Evolutionary conservation across 2,888 invertebrate genomes (phyloP).

Genomic region (Urechis unicinctus): DNA sequence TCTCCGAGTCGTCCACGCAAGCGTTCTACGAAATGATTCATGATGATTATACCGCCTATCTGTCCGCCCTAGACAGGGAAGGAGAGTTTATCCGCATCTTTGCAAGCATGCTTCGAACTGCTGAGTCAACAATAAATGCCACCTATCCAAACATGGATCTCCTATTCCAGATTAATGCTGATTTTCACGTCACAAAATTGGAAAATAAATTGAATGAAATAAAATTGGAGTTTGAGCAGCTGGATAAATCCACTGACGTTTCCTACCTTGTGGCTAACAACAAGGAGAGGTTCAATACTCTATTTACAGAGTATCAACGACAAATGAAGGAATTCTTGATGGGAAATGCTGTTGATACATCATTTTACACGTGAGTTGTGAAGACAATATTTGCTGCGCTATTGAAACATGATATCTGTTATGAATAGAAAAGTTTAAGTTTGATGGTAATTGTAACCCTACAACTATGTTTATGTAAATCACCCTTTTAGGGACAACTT

Average conservation of each 20-base stretch:
- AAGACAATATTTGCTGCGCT: too few relatives aligned
- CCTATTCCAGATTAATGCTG: background rate
- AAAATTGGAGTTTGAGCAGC: background rate
- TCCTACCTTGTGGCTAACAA: background rate
- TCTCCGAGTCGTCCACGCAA: conserved; percentile 3
- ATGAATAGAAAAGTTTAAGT: too few relatives aligned
- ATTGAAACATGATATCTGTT: too few relatives aligned
- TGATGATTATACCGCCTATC: background rate
- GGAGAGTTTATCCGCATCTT: background rate
- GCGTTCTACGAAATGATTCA: conserved; percentile 1
- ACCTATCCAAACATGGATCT: background rate
- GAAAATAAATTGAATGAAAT: background rate
- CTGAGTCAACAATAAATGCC: background rate
- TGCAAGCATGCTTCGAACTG: background rate
- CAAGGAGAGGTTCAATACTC: background rate
- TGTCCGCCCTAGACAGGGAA: background rate
- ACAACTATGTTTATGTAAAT: too few relatives aligned
- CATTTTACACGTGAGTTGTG: background rate
- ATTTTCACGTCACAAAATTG: background rate
- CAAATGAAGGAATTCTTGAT: background rate
- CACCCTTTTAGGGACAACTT: too few relatives aligned
- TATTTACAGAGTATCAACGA: background rate
- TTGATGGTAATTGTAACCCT: too few relatives aligned
- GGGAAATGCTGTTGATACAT: background rate
- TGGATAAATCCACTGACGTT: background rate